Evolutionary conservation across 1,140 invertebrate species (phyloP).

Genomic region (Cardiocondyla obscurior): DNA sequence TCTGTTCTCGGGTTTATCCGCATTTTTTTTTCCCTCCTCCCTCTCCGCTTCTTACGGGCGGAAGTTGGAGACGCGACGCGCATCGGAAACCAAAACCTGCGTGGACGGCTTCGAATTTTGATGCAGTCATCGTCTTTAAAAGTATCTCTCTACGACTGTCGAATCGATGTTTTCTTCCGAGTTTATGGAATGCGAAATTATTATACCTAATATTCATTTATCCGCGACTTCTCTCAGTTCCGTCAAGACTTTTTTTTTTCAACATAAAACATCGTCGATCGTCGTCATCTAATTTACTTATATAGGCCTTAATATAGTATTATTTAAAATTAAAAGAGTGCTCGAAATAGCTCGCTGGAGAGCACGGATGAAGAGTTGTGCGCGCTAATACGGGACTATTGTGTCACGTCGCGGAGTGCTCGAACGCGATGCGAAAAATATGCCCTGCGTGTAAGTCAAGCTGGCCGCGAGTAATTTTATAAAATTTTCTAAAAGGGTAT

Average conservation of each 20-base stretch:
- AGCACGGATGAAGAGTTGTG: neutral
- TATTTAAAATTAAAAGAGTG: neutral
- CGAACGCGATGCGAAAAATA: slow-evolving; percentile 25
- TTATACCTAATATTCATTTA: neutral
- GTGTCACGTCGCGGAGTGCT: neutral
- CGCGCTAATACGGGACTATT: slow-evolving; percentile 18
- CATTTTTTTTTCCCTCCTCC: neutral
- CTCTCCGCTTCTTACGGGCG: neutral
- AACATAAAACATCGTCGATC: neutral
- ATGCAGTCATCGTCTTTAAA: neutral
- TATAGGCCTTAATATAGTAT: no score
- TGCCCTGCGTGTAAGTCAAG: neutral
- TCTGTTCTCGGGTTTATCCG: slow-evolving; percentile 11
- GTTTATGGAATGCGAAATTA: neutral
- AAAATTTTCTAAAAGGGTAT: slow-evolving; percentile 36
- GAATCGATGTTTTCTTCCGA: neutral
- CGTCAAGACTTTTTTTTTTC: neutral
- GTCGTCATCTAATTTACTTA: neutral
- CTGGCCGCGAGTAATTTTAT: slow-evolving; percentile 37
- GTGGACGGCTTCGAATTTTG: neutral
- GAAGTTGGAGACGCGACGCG: neutral
- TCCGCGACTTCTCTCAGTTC: neutral
- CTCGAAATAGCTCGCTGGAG: neutral
- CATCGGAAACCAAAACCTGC: neutral
- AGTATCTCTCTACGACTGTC: neutral